Conservation (phyloP, 1,140 invertebrate species). For the Drosophila mauritiana region DNA sequence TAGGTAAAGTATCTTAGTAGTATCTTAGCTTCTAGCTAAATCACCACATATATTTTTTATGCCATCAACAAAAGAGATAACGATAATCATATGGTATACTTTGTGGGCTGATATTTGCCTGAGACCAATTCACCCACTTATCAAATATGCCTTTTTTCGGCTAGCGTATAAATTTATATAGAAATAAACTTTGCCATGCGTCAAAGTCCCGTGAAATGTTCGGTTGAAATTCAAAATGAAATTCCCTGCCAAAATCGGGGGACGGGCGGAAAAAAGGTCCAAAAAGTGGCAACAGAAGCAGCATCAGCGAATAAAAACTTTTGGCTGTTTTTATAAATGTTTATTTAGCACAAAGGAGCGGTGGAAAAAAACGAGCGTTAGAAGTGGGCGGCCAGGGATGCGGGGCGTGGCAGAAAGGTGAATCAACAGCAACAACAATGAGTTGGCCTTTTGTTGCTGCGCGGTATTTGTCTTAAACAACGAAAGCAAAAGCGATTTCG, state of each 20-base stretch:
- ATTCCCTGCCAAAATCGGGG: conserved; percentile 49
- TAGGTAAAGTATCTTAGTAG: not conserved
- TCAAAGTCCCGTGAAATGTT: conserved; percentile 66
- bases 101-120: not conserved
- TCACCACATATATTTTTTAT: not conserved
- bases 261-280: conserved; percentile 15
- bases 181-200: conserved; percentile 65
- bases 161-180: conserved; percentile 32
- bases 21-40: not conserved
- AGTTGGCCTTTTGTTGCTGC: conserved; percentile 63
- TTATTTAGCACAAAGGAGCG: conserved; percentile 68
- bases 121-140: conserved; percentile 17
- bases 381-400: conserved; percentile 9
- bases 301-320: conserved; percentile 77
- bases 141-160: conserved; percentile 18
- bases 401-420: conserved; percentile 57
- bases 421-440: conserved; percentile 51
- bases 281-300: conserved; percentile 54
- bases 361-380: conserved; percentile 14
- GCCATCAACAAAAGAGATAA: conserved; percentile 14
- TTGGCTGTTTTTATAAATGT: conserved; percentile 76
- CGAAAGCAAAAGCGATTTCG: conserved; percentile 31
- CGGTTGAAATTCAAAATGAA: conserved; percentile 70
- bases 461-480: conserved; percentile 68
- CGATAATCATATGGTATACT: conserved; percentile 10